phyloP scores from a whole-genome alignment of 2,113 vertebrate species.

The Muntiacus muntjak region DNA sequence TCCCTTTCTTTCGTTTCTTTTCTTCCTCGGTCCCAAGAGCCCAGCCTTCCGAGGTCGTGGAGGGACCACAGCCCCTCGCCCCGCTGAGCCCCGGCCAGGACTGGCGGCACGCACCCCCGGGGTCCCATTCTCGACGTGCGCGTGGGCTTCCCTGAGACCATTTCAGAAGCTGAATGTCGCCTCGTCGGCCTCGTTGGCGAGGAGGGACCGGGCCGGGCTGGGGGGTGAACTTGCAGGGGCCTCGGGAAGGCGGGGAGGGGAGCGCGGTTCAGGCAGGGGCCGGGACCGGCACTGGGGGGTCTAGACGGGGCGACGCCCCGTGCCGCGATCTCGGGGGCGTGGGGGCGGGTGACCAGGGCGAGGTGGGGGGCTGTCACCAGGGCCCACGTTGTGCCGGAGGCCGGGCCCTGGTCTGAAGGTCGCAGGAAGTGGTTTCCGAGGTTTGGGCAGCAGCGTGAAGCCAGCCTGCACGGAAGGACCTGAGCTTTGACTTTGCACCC shows the following conservation, averaged over 20 bases:
- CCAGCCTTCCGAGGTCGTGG: fast-evolving
- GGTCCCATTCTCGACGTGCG: fast-evolving
- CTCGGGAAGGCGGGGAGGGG: background rate
- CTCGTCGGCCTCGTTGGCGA: fast-evolving
- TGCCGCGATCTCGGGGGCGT: fast-evolving
- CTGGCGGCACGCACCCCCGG: fast-evolving
- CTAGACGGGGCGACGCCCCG: fast-evolving
- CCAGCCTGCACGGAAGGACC: fast-evolving
- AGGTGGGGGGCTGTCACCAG: fast-evolving
- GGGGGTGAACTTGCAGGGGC: background rate
- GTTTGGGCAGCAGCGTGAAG: fast-evolving
- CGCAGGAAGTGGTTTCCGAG: background rate
- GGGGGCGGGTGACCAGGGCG: fast-evolving
- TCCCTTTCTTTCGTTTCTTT: background rate
- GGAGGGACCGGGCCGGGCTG: background rate
- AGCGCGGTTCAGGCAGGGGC: background rate
- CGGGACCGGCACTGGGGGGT: background rate
- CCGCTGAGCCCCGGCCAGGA: fast-evolving
- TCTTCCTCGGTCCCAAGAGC: fast-evolving
- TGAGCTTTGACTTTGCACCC: fast-evolving
- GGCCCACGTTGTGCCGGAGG: fast-evolving
- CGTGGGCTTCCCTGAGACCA: fast-evolving
- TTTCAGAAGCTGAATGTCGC: background rate
- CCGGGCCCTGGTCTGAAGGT: background rate
- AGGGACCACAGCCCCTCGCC: fast-evolving